These are phyloP conservation scores for Xiphorhynchus elegans DNA, from an alignment of 2,113 vertebrate species.

Conservation along the genomic window DNA sequence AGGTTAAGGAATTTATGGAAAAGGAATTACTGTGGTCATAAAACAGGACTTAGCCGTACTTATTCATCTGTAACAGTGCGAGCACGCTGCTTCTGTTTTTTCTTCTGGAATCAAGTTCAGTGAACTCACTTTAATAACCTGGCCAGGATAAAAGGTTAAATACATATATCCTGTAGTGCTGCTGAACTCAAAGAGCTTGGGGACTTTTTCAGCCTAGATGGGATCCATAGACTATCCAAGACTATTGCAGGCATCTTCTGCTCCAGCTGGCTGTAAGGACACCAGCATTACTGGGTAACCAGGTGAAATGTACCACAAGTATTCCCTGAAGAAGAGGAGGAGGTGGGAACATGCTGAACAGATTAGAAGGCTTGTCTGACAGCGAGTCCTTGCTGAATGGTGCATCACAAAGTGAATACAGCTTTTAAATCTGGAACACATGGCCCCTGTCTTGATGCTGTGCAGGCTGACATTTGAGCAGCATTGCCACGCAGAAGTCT, in stretches of 20 bases:
- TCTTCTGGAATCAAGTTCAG: background rate
- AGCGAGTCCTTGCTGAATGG: slow-evolving; percentile 33
- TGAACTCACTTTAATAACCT: slow-evolving; percentile 35
- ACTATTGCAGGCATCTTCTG: background rate
- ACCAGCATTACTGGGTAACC: background rate
- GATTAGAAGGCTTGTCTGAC: slow-evolving; percentile 51
- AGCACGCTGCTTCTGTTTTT: background rate
- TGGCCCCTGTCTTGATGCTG: slow-evolving; percentile 38
- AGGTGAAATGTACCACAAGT: background rate
- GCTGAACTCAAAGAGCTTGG: background rate
- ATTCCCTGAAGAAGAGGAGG: slow-evolving; percentile 43
- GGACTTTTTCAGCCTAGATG: background rate
- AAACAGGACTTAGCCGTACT: slow-evolving; percentile 8
- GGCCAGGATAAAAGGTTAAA: slow-evolving; percentile 28
- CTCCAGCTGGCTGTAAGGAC: background rate
- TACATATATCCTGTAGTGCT: background rate
- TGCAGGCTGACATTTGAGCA: slow-evolving; percentile 50
- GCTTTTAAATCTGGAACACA: slow-evolving; percentile 66
- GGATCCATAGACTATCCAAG: background rate
- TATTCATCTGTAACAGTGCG: slow-evolving; percentile 40
- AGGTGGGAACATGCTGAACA: slow-evolving; percentile 49
- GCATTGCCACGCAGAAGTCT: background rate
- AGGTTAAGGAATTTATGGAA: slow-evolving; percentile 45
- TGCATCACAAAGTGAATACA: slow-evolving; percentile 58
- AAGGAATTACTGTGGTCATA: slow-evolving; percentile 42